phyloP scores from a whole-genome alignment of 2,888 invertebrate genomes.

The Xestia sexstrigata region DNA sequence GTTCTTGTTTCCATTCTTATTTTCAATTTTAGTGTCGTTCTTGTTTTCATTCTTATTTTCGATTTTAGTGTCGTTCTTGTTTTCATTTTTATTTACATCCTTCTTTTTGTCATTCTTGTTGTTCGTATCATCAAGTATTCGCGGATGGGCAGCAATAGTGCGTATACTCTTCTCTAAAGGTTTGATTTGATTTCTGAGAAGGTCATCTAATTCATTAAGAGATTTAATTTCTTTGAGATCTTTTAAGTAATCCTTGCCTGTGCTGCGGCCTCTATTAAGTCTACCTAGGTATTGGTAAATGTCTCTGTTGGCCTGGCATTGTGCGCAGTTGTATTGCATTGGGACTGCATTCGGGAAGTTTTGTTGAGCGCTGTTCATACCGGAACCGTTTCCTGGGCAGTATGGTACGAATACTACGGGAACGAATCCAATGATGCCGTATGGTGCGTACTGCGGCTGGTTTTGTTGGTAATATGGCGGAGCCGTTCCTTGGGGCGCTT shows the following conservation, averaged over 20 bases:
- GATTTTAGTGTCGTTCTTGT: constrained; percentile 62
- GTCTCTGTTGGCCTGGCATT: constrained; percentile 87
- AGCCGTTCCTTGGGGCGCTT: constrained; percentile 62
- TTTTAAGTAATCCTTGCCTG: constrained; percentile 78
- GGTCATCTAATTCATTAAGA: constrained; percentile 80
- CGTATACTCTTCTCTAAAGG: constrained; percentile 81
- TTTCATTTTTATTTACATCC: constrained; percentile 59
- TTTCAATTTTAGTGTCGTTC: constrained; percentile 62
- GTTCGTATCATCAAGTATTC: constrained; percentile 75
- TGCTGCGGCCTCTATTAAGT: constrained; percentile 81
- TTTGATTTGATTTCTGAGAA: constrained; percentile 84
- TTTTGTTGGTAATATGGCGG: constrained; percentile 66
- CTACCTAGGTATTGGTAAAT: constrained; percentile 82
- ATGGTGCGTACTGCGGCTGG: constrained; percentile 83
- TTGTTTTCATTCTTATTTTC: constrained; percentile 59
- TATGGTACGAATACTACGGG: constrained; percentile 93
- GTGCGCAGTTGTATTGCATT: constrained; percentile 91
- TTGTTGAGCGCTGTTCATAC: constrained; percentile 88
- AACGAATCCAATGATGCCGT: constrained; percentile 92
- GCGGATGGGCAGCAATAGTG: constrained; percentile 80
- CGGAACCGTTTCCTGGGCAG: constrained; percentile 90
- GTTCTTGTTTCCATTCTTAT: constrained; percentile 64
- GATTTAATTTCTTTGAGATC: constrained; percentile 85
- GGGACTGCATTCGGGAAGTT: constrained; percentile 91
- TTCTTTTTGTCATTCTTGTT: constrained; percentile 69